Evolutionary conservation across 2,797 vertebrate genomes (phyloP).

Genomic region (Astyanax mexicanus): DNA sequence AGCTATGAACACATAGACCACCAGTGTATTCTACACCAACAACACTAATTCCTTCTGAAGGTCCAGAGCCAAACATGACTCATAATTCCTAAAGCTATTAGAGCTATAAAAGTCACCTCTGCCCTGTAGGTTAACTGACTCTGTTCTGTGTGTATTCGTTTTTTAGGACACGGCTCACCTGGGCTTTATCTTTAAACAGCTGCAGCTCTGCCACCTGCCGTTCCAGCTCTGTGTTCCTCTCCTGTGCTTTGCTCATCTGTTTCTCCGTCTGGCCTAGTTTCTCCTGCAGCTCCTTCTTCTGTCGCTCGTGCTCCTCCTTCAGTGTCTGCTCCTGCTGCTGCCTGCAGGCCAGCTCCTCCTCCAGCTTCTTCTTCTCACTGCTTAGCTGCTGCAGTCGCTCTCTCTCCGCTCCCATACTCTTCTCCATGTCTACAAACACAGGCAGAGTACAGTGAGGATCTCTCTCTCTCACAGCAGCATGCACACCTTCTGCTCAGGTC

Average conservation of each 20-base stretch:
- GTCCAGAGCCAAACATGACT: not conserved
- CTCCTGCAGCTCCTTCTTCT: constrained; percentile 72
- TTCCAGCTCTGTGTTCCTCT: constrained; percentile 32
- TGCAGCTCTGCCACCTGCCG: constrained; percentile 44
- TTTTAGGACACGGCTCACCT: constrained; percentile 40
- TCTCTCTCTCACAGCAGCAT: constrained; percentile 12
- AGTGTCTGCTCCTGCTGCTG: constrained; percentile 70
- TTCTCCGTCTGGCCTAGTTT: constrained; percentile 71
- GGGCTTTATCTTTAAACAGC: constrained; percentile 43
- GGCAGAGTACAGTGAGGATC: not conserved
- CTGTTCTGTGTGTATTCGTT: not conserved
- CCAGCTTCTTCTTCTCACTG: constrained; percentile 80
- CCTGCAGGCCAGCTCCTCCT: constrained; percentile 79
- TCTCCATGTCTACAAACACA: constrained; percentile 76
- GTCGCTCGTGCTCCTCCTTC: constrained; percentile 74
- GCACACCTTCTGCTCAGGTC: not conserved
- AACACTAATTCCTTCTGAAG: not conserved
- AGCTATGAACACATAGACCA: not conserved
- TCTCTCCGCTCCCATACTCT: constrained; percentile 73
- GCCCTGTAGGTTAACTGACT: not conserved
- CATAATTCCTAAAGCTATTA: not conserved
- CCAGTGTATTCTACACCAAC: not conserved
- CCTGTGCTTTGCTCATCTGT: constrained; percentile 62
- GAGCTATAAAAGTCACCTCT: not conserved
- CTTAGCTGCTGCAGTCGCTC: constrained; percentile 77